Base-by-base conservation (phyloP, 2,797 vertebrate species). In the Taenioides sp. region DNA sequence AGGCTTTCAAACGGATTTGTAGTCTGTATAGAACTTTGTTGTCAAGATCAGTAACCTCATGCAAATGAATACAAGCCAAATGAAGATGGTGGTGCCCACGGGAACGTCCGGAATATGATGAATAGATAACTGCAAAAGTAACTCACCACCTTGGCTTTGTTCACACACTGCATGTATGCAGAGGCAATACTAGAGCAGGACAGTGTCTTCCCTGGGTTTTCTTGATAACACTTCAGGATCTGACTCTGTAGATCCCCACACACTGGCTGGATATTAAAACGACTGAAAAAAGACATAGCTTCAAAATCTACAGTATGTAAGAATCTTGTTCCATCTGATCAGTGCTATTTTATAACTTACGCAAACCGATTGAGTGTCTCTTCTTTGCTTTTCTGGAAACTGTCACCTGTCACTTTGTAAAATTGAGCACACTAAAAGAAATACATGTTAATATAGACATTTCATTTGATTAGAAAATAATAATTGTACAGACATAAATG, bases 111-210 rank as follows among this genome's bases (percentile, higher is more conserved):
- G 7, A 37, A 37, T 37, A 37, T 37, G 9, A 9, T 37, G 34
- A 34, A 34, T 23, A 25, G 23, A 27, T 25, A 25, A 28, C 17
- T 27, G 57, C 61, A 63, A 22, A 63, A 7, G 20, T 22, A 22
- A 49, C 18, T 0, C 84, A 98, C 97, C 94, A 97, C 94, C 90
- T 96, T 97, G 90, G 95, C 95, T 40, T 94, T 87, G 65, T 95
- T 94, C 85, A 99, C 96, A 78, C 97, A 98, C 76, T 90, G 94
- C 86, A 97, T 93, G 89, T 98, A 99, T 71, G 96, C 94, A 28
- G 74, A 93, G 60, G 97, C 96, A 86, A 99, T 93, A 3, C 85
- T 77, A 0, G 97, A 99, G 92, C 97, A 99, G 80, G 92, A 92
- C 86, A 99, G 93, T 20, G 95, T 96, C 89, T 95, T 94, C 55